Conservation (phyloP, 2,888 invertebrate species). For the Drosophila kambysellisi region DNA sequence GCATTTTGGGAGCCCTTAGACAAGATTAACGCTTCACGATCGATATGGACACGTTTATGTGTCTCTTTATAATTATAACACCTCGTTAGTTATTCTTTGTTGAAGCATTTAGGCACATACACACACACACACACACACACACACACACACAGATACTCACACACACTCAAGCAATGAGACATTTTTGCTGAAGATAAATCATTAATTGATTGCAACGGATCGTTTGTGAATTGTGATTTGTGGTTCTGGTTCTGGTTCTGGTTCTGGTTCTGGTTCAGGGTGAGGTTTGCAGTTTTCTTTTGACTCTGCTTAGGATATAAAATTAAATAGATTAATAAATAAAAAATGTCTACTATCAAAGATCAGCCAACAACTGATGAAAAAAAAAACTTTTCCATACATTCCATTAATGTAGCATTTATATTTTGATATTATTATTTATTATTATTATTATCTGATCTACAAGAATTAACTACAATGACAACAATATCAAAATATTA, state of each 20-base stretch:
- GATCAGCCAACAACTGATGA: neutral
- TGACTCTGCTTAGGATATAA: neutral
- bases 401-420: neutral
- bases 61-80: conserved; percentile 76
- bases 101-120: conserved; percentile 65
- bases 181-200: conserved; percentile 30
- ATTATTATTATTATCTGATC: neutral
- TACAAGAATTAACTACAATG: neutral
- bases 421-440: neutral
- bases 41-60: conserved; percentile 61
- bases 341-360: neutral
- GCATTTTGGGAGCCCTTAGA: conserved; percentile 46
- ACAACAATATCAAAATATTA: no score
- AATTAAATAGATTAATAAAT: neutral
- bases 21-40: conserved; percentile 57
- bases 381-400: neutral
- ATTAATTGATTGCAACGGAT: conserved; percentile 45
- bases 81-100: conserved; percentile 81
- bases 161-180: conserved; percentile 6
- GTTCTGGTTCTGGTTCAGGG: neutral
- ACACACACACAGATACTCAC: conserved; percentile 3
- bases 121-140: conserved; percentile 11
- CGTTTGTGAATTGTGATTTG: conserved; percentile 1
- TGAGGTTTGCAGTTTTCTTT: conserved; percentile 1
- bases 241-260: neutral